A percentile compares a stretch with the other conserved stretches of the same genome.
These are phyloP conservation scores for Drymodes brunneopygia DNA, from an alignment of 2,113 vertebrate species.

Conservation along the genomic window DNA sequence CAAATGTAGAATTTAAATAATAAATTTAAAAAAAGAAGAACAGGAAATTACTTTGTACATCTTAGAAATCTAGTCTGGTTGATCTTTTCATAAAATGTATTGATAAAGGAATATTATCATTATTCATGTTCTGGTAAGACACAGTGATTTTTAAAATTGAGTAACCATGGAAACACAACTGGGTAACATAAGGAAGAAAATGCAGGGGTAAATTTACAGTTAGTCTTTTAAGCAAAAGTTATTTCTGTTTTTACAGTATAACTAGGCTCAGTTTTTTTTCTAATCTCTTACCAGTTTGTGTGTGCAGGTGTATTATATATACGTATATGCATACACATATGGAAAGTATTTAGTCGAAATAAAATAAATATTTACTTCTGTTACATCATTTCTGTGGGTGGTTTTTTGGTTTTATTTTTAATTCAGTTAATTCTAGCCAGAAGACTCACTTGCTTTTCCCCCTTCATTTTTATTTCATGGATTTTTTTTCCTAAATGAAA, in stretches of 20 bases:
- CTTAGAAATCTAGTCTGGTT: background rate
- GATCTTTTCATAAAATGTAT: background rate
- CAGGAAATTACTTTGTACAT: background rate
- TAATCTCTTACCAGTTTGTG: background rate
- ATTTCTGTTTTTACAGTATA: background rate
- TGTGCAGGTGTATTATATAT: background rate
- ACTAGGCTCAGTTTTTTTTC: background rate
- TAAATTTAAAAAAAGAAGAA: background rate
- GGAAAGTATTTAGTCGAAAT: background rate
- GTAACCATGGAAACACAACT: conserved; percentile 41
- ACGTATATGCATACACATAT: background rate
- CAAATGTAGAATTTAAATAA: background rate
- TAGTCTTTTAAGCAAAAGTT: background rate
- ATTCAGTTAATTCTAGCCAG: background rate
- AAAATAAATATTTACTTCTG: background rate
- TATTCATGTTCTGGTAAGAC: background rate
- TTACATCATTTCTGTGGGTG: background rate
- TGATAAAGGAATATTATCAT: background rate
- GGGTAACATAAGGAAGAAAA: background rate
- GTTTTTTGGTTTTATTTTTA: background rate
- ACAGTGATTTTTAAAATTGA: background rate
- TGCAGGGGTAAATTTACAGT: conserved; percentile 4
- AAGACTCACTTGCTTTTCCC: background rate
- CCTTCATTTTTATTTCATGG: background rate
- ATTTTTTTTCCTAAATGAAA: background rate